Conservation (phyloP, 35 echinoderm and acorn worm genomes). For the Stichopus chloronotus region DNA sequence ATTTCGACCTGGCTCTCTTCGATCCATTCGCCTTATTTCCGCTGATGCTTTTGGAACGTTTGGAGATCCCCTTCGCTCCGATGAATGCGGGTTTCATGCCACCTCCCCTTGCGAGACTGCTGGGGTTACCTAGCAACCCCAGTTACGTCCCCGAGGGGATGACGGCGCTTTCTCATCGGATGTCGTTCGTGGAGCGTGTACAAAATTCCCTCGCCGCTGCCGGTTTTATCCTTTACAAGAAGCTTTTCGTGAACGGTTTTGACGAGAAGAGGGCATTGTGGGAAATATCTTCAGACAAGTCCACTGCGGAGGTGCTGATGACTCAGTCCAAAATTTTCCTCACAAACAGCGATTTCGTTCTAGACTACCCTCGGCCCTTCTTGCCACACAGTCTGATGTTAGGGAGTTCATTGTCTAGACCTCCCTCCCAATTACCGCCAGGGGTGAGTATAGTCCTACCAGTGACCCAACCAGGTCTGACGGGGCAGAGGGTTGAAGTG, state of each 20-base stretch:
- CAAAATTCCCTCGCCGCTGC: conserved; percentile 1
- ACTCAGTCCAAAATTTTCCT: background rate
- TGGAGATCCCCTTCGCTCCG: conserved; percentile 25
- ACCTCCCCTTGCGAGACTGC: background rate
- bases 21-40: conserved; percentile 54
- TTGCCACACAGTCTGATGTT: conserved; percentile 30
- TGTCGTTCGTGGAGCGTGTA: conserved; percentile 38
- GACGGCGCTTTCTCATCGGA: conserved; percentile 49
- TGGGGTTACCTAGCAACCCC: conserved; percentile 53
- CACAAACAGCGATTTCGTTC: conserved; percentile 34
- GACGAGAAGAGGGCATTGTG: conserved; percentile 9
- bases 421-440: conserved; percentile 3
- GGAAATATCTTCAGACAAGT: background rate
- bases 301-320: conserved; percentile 2
- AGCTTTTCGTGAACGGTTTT: conserved; percentile 33
- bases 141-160: conserved; percentile 52
- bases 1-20: conserved; percentile 32
- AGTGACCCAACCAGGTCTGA: no score
- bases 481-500: no score
- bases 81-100: background rate
- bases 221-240: background rate
- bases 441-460: conserved; percentile 19
- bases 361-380: conserved; percentile 42
- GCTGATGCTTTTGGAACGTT: conserved; percentile 21
- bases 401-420: conserved; percentile 4